Base-by-base conservation (phyloP, 2,888 invertebrate genomes). In the Drosophila suboccidentalis region DNA sequence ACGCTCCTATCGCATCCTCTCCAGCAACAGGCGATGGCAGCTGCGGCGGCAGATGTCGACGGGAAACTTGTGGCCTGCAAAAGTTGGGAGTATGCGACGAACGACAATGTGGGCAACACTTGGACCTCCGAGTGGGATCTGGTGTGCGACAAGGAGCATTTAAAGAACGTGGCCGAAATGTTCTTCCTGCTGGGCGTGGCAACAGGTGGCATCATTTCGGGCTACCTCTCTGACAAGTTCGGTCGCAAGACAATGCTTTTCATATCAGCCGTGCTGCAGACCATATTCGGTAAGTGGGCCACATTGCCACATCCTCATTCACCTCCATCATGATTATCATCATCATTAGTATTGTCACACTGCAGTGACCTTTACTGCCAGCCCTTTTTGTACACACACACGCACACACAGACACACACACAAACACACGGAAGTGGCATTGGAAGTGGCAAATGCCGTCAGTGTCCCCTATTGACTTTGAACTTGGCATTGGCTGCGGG, bases 171-270 rank as follows among this genome's bases (percentile, higher is more conserved):
- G 34, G 95, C 96, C 11, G 97, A 96, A 93, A 96, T 96, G 93
- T 95, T 95, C 91, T 97, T 96, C 92, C 93, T 97, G 71, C 93
- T 95, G 29, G 97, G 97, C 36, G 96, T 96, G 13, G 96, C 96
- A 63, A 93, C 95, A 47, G 97, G 97, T 58, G 96, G 96, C 57
- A 94, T 96, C 15, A 94, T 96, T n/a, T 96, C 96, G 69, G 96
- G 96, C 26, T 95, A 95, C 92, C 94, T 96, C 60, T 96, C 96
- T 5, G 97, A 97, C 92, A 96, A 95, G 94, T 95, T 96, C 87
- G 97, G 97, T 11, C 94, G 97, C 58, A 97, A 96, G 91, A 94
- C 94, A 63, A 95, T 96, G 63, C 93, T 97, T 58, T 95, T 97
- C 94, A 94, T 94, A 49, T 95, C 96, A 86, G 94, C 96, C 74